Evolutionary conservation across 2,113 vertebrate genomes (phyloP), one percentile per base, ranked within the genome.

Genomic region (Dendrocopos noguchii): DNA sequence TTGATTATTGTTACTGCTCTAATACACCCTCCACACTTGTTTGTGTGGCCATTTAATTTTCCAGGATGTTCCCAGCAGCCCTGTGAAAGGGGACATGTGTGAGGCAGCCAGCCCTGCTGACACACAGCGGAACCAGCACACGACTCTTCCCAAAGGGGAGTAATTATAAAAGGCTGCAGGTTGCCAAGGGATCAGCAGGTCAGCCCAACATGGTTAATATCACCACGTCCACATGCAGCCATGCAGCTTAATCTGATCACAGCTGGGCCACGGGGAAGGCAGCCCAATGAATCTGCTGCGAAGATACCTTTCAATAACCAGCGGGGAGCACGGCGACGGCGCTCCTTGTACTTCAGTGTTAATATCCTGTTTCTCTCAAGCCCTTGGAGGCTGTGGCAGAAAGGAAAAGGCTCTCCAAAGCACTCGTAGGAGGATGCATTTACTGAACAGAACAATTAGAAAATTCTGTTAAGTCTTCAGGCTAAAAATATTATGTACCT

Each of bases 1-100:
- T 79, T 74, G 91, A 88, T 93, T 88, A 87, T 81, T 88, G 89
- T n/a, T 67, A 73, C 67, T 77, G 73, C 76, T 77, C 53, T 86
- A 63, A 92, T 71, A 76, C 25, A 84, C 72, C 72, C 74, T 78
- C 36, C 56, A 44, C 50, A 52, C 77, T 96, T 90, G 75, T 60
- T 92, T 85, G 92, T 83, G 84, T 81, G 94, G 67, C 88, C 89
- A 88, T 67, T 84, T 89, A 85, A 88, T 91, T 91, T 84, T 78
- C 86, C 72, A 34, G 60, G 53, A 31, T 67, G 75, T 85, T 72
- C 71, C 39, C 61, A 85, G 13, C 1, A 29, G 60, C 56, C 4
- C 56, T 22, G 34, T 39, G 52, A 80, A 89, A 65, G 20, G 50
- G 80, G 63, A 73, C 61, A 56, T 1, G 34, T 71, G 56, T 77